phyloP scores from a whole-genome alignment of 1,140 invertebrate genomes.

The Cyrtorhinus lividipennis region DNA sequence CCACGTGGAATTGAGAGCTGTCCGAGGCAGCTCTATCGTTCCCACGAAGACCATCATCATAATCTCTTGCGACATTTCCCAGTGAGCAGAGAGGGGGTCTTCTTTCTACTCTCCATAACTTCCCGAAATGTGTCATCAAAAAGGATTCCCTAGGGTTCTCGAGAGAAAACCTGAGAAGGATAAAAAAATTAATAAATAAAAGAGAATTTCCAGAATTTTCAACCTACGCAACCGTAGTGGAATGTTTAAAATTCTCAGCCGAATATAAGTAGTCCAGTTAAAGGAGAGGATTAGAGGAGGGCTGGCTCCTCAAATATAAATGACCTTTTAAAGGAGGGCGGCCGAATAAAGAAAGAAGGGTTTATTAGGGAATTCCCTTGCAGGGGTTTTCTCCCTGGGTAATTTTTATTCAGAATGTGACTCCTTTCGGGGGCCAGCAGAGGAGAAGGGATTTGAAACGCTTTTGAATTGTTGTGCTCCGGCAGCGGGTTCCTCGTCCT shows the following conservation, averaged over 20 bases:
- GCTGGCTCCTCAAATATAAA: constrained; percentile 15
- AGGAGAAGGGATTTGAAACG: constrained; percentile 12
- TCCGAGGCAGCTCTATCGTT: too few species aligned
- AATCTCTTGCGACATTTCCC: too few species aligned
- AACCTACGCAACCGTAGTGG: constrained; percentile 2
- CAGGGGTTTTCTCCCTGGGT: constrained; percentile 11
- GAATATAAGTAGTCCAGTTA: constrained; percentile 15
- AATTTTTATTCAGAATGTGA: constrained; percentile 17
- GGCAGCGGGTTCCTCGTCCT: too few species aligned
- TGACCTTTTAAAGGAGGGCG: constrained; percentile 11
- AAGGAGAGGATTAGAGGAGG: constrained; percentile 2
- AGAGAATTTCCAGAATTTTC: not conserved
- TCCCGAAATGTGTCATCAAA: too few species aligned
- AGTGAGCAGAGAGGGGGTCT: too few species aligned
- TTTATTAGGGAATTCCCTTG: constrained; percentile 17
- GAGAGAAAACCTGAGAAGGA: too few species aligned
- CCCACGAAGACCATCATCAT: too few species aligned
- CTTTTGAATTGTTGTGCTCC: constrained; percentile 14
- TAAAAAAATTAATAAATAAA: constrained; percentile 4
- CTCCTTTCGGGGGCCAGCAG: not conserved
- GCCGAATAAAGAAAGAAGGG: constrained; percentile 14
- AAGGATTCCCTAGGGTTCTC: too few species aligned
- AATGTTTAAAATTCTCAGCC: constrained; percentile 11
- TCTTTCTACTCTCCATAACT: too few species aligned
- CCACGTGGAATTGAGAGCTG: too few species aligned